Conservation (phyloP, 2,113 vertebrate genomes). For the Castor canadensis region DNA sequence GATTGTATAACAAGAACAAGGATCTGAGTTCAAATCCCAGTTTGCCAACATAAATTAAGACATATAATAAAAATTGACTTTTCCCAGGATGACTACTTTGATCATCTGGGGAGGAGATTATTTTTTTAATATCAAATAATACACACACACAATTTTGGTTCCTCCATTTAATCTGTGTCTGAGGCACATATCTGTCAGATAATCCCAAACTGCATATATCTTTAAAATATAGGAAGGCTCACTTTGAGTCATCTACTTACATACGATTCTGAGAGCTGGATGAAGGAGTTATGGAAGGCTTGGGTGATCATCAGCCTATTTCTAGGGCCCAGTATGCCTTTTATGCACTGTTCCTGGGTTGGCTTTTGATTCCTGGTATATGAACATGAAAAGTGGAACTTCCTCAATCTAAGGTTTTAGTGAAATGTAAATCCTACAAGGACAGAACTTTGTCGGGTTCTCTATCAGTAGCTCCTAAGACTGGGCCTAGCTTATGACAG, state of each 20-base stretch:
- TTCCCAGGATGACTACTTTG: neutral
- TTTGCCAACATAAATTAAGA: too few relatives aligned
- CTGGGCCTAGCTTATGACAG: neutral
- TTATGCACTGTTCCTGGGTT: neutral
- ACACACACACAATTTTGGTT: neutral
- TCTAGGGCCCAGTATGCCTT: neutral
- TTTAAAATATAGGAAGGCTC: neutral
- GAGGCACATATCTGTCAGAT: neutral
- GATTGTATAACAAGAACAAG: too few relatives aligned
- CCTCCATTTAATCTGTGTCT: neutral
- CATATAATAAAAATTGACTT: neutral
- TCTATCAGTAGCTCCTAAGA: neutral
- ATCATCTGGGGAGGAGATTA: neutral
- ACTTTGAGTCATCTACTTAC: neutral
- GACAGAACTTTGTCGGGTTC: neutral
- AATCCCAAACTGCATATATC: neutral
- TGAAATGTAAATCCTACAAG: neutral
- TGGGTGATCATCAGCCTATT: neutral
- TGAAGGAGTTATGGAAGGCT: neutral
- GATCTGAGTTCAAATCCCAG: too few relatives aligned
- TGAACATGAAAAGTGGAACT: neutral
- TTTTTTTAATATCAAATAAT: neutral
- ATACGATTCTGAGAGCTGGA: neutral
- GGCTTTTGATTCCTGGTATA: neutral
- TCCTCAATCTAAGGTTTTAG: neutral